Evolutionary conservation across 2,888 invertebrate genomes (phyloP).

Genomic region (Athripsodes cinereus): DNA sequence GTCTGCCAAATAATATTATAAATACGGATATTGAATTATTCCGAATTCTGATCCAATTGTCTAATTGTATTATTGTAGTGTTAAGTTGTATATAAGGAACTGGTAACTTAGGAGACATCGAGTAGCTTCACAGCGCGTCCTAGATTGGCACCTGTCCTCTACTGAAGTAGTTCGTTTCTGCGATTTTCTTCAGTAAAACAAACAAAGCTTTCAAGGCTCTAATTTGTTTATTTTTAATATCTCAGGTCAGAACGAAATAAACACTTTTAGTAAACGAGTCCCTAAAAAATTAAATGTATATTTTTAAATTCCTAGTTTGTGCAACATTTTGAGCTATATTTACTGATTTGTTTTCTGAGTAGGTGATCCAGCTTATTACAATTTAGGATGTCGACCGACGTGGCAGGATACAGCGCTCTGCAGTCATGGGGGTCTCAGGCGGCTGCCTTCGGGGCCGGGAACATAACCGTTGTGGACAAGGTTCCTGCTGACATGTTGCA

Average conservation of each 20-base stretch:
- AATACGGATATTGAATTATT: background rate
- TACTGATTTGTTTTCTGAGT: background rate
- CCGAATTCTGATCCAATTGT: background rate
- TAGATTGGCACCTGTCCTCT: constrained; percentile 9
- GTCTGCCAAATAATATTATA: too few relatives aligned
- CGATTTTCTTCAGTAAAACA: constrained; percentile 49
- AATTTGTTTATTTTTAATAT: background rate
- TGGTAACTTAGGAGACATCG: constrained; percentile 2
- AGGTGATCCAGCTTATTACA: background rate
- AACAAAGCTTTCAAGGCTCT: background rate
- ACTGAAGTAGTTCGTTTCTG: constrained; percentile 49
- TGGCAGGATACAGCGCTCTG: constrained; percentile 37
- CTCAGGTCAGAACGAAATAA: background rate
- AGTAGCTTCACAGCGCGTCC: constrained; percentile 23
- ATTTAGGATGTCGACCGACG: constrained; percentile 35
- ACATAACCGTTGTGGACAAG: constrained; percentile 63
- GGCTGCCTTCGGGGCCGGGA: constrained; percentile 41
- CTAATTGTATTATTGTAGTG: background rate
- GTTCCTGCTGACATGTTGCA: constrained; percentile 63
- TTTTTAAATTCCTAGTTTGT: too few relatives aligned
- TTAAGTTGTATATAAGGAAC: constrained; percentile 17
- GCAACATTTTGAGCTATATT: too few relatives aligned
- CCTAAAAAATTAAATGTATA: too few relatives aligned
- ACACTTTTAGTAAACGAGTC: too few relatives aligned
- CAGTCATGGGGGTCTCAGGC: constrained; percentile 34